phyloP scores from a whole-genome alignment of 2,113 vertebrate genomes.

The Campylomormyrus numenius region DNA sequence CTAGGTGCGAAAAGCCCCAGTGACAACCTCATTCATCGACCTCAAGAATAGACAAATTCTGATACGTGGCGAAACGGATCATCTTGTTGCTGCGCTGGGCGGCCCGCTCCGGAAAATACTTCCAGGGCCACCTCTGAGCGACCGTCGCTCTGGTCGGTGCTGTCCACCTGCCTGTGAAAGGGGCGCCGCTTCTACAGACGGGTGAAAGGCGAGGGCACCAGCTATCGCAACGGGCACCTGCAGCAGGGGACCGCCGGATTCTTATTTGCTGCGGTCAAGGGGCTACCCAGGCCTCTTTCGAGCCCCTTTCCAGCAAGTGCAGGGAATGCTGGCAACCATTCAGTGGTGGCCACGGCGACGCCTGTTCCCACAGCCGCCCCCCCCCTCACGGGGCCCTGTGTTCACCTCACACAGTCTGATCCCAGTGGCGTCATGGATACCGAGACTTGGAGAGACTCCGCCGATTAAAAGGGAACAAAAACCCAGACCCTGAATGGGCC shows the following conservation, averaged over 20 bases:
- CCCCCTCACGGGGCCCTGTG: slow-evolving; percentile 24
- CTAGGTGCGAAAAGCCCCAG: not conserved
- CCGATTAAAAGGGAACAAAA: slow-evolving; percentile 26
- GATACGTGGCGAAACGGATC: slow-evolving; percentile 42
- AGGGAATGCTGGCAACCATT: slow-evolving; percentile 40
- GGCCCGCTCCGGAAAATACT: slow-evolving; percentile 14
- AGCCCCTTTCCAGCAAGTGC: slow-evolving; percentile 35
- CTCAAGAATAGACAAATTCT: slow-evolving; percentile 38
- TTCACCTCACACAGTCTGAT: slow-evolving; percentile 26
- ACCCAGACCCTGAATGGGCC: slow-evolving; percentile 13
- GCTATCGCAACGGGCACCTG: slow-evolving; percentile 38
- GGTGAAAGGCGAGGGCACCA: slow-evolving; percentile 34
- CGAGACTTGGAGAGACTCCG: slow-evolving; percentile 21
- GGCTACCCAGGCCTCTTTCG: slow-evolving; percentile 27
- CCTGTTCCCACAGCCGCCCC: slow-evolving; percentile 55
- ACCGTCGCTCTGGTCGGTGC: not conserved
- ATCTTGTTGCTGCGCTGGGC: slow-evolving; percentile 29
- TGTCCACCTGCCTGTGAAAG: slow-evolving; percentile 14
- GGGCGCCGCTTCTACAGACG: slow-evolving; percentile 31
- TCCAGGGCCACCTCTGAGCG: slow-evolving; percentile 15
- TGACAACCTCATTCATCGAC: not conserved
- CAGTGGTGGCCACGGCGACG: slow-evolving; percentile 45
- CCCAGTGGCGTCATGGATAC: slow-evolving; percentile 38
- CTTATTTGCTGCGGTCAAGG: not conserved
- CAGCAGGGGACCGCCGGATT: slow-evolving; percentile 14